A percentile compares a stretch with the other conserved stretches of the same genome.
phyloP scores from a whole-genome alignment of 53 echinoderm and acorn worm genomes.

The Zoroaster sp. region DNA sequence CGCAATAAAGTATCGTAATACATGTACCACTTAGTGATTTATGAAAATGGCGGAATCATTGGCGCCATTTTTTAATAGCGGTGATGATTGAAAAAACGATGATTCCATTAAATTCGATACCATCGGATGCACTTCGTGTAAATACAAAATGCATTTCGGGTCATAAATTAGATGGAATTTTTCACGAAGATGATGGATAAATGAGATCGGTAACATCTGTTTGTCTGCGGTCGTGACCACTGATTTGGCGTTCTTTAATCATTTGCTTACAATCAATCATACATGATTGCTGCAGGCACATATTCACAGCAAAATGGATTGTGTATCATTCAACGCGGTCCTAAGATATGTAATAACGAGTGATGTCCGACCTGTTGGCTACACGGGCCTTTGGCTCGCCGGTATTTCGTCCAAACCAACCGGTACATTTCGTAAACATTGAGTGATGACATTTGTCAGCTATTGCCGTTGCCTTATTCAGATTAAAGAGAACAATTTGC shows the following conservation, averaged over 20 bases:
- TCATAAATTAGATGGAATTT: conserved; percentile 12
- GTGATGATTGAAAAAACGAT: conserved; percentile 9
- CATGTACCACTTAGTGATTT: neutral
- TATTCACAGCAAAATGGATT: conserved; percentile 7
- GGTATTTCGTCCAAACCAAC: neutral
- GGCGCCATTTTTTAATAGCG: conserved; percentile 39
- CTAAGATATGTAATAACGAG: conserved; percentile 30
- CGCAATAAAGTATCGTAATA: too few relatives aligned
- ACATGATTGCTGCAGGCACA: conserved; percentile 1
- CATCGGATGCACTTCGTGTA: conserved; percentile 22
- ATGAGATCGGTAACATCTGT: conserved; percentile 21
- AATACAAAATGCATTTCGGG: conserved; percentile 34
- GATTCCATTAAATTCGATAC: neutral
- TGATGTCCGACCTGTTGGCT: conserved; percentile 34
- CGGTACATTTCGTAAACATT: neutral
- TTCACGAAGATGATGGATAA: conserved; percentile 19
- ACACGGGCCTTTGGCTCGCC: neutral
- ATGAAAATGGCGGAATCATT: neutral
- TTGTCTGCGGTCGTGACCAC: neutral
- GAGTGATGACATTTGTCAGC: conserved; percentile 46
- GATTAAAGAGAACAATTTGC: neutral
- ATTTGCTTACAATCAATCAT: neutral
- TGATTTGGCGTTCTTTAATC: neutral
- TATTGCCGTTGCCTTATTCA: neutral
- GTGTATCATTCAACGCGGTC: neutral